Evolutionary conservation across 2,888 invertebrate genomes (phyloP), one percentile per base, ranked within the genome.

Genomic region (Leucophenga maculata): DNA sequence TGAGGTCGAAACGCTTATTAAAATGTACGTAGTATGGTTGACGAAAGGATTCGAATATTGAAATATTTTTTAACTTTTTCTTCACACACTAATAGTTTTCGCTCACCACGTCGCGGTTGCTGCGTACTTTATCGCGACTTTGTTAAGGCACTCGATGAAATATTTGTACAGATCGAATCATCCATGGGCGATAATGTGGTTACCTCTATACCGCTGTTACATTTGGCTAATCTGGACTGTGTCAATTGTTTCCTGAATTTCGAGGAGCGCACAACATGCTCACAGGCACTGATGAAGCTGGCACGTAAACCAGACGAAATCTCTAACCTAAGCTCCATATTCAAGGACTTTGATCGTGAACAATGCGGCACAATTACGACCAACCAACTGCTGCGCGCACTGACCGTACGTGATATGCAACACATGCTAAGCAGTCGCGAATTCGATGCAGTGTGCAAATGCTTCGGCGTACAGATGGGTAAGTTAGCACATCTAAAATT

Each of bases 1-100:
- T 6, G 94, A 95, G 89, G 89, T 93, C 79, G 92, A 92, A 75
- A 92, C 93, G 0, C 87, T 95, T 52, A 92, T 93, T 89, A 91
- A 94, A 80, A 92, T 93, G 92, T 95, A 86, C 89, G 92, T 89
- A 44, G 2, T 44, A 13, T 31, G 20, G 16, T 66, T 22, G 22
- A 22, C 16, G 6, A 20, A 44, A 1, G 8, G 8, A 6, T 39
- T 6, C 1, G 8, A 39, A 8, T 8, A 39, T 11, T 39, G 8
- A 39, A 39, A 39, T 39, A 39, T 39, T 11, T 39, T 32, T 32
- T 32, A n/a, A 26, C 11, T 44, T 18, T 46, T 6, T 9, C 18
- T 6, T 52, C 32, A 44, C 69, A 13, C 6, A n/a, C 14, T 83
- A 77, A 16, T 78, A 93, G 93, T 62, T 94, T 93, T 88, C 91